phyloP scores from a whole-genome alignment of 2,113 vertebrate species.

The Saguinus midas region DNA sequence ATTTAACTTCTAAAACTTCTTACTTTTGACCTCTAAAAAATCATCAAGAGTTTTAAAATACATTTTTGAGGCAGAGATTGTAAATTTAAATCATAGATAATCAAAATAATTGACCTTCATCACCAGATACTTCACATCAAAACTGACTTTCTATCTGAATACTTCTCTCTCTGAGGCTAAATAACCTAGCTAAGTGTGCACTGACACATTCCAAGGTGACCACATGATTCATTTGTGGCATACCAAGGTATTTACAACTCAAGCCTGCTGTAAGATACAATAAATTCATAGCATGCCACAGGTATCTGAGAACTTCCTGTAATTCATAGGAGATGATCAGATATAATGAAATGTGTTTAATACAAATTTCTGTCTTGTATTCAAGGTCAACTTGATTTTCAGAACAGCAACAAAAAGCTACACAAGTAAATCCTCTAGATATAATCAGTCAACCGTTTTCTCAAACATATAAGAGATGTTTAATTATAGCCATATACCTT shows the following conservation, averaged over 20 bases:
- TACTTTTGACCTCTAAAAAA: background rate
- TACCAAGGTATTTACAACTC: background rate
- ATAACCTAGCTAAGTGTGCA: background rate
- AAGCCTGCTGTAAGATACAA: background rate
- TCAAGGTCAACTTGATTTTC: constrained; percentile 1
- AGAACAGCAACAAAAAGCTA: background rate
- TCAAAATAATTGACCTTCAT: background rate
- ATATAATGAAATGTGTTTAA: background rate
- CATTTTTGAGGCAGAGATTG: background rate
- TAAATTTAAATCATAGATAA: constrained; percentile 20
- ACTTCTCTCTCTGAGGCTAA: background rate
- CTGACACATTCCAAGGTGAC: background rate
- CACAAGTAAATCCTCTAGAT: background rate
- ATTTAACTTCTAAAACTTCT: background rate
- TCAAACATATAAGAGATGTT: background rate
- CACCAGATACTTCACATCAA: constrained; percentile 12
- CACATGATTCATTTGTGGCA: background rate
- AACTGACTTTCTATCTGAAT: constrained; percentile 5
- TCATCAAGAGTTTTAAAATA: background rate
- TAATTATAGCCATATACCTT: background rate
- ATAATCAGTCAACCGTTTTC: background rate
- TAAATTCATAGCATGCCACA: background rate
- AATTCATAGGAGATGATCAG: background rate
- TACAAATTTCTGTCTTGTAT: constrained; percentile 19
- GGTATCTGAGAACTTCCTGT: background rate